A percentile compares a stretch with the other conserved stretches of the same genome.
Evolutionary conservation across 2,888 invertebrate genomes (phyloP).

Genomic region (Germaria angustata): DNA sequence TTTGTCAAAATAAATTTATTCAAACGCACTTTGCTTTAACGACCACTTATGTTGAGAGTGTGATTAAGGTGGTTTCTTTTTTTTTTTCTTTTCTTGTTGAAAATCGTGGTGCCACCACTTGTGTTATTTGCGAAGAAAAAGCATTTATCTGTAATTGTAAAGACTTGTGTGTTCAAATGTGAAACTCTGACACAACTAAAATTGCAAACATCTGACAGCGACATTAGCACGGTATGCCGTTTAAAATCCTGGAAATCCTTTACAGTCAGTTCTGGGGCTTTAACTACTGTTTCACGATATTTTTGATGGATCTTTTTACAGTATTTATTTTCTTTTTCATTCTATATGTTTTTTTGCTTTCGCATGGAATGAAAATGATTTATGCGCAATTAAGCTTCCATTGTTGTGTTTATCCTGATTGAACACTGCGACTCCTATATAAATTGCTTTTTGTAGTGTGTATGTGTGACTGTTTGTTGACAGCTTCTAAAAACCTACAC

Average conservation of each 20-base stretch:
- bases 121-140: conserved; percentile 2
- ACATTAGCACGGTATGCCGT: not conserved
- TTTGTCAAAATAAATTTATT: not conserved
- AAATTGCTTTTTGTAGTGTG: conserved; percentile 19
- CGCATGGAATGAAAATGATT: conserved; percentile 68
- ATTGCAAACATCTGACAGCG: conserved; percentile 20
- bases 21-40: conserved; percentile 1
- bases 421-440: conserved; percentile 33
- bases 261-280: not conserved
- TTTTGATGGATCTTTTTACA: not conserved
- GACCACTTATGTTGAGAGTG: not conserved
- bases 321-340: not conserved
- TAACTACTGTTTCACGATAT: not conserved
- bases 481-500: conserved; percentile 65
- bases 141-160: conserved; percentile 1
- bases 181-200: not conserved
- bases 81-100: no score
- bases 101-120: conserved; percentile 9
- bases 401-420: conserved; percentile 67
- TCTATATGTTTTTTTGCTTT: not conserved
- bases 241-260: conserved; percentile 24
- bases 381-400: conserved; percentile 70
- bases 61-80: no score
- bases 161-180: not conserved
- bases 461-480: conserved; percentile 14